Conservation (phyloP, 1,140 invertebrate species). For the Drosophila navojoa region DNA sequence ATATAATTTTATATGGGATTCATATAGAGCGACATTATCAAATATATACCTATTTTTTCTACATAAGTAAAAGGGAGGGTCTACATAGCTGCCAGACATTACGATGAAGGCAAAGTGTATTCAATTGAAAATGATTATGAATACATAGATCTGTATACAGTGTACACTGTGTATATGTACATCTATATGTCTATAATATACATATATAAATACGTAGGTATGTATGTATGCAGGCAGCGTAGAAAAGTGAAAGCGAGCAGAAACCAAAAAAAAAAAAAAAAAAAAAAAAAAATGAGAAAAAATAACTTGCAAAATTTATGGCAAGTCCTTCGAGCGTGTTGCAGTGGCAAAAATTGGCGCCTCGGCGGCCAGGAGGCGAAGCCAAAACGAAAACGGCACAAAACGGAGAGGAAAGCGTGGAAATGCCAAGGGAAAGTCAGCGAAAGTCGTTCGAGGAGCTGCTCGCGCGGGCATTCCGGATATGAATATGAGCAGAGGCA, state of each 20-base stretch:
- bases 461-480: neutral
- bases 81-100: neutral
- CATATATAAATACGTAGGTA: neutral
- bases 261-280: neutral
- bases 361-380: neutral
- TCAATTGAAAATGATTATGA: neutral
- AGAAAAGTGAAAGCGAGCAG: slow-evolving; percentile 3
- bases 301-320: slow-evolving; percentile 75
- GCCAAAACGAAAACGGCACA: too few species aligned
- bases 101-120: neutral
- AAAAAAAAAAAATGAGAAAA: slow-evolving; percentile 21
- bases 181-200: neutral
- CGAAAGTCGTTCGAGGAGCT: neutral
- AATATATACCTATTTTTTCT: too few species aligned
- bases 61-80: too few species aligned
- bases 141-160: slow-evolving; percentile 9
- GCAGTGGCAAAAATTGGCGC: slow-evolving; percentile 46
- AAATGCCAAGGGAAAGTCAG: neutral
- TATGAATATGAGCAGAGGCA: slow-evolving; percentile 6
- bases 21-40: too few species aligned
- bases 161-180: neutral
- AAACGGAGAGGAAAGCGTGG: too few species aligned
- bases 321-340: slow-evolving; percentile 59
- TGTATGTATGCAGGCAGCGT: neutral
- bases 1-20: too few species aligned